Conservation (phyloP, 1,140 invertebrate genomes). For the Brachionus plicatilis region DNA sequence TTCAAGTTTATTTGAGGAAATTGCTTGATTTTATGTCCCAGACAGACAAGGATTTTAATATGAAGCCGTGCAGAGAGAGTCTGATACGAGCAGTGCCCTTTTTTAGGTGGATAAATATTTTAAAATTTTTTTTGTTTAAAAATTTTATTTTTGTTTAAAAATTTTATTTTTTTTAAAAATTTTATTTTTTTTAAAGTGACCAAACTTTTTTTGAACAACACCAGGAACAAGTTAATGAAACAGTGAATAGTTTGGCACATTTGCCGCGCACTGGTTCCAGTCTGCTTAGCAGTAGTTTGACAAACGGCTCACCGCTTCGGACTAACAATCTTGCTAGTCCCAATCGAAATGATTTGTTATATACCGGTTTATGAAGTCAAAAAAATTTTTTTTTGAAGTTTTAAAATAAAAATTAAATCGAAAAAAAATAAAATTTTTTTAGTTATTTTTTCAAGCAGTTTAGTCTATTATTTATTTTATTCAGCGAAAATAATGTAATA, state of each 20-base stretch:
- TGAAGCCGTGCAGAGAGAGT: slow-evolving; percentile 33
- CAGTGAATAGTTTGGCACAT: background rate
- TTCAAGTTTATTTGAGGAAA: slow-evolving; percentile 20
- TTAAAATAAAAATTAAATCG: background rate
- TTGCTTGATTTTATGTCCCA: background rate
- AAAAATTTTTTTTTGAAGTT: background rate
- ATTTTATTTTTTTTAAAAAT: background rate
- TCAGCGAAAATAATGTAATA: too few species aligned
- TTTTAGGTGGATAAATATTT: background rate
- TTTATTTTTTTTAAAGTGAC: background rate
- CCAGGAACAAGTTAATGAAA: background rate
- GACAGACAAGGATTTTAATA: background rate
- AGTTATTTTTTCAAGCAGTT: too few species aligned
- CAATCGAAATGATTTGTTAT: slow-evolving; percentile 23
- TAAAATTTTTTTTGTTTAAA: background rate
- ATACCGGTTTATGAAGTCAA: slow-evolving; percentile 15
- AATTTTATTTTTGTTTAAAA: background rate
- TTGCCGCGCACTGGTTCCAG: background rate
- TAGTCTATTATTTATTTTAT: too few species aligned
- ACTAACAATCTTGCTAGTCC: background rate
- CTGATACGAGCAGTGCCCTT: slow-evolving; percentile 18
- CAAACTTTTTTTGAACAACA: background rate
- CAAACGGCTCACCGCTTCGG: slow-evolving; percentile 5
- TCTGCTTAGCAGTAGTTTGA: background rate
- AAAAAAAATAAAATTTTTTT: too few species aligned